Percentiles rank a stretch among this genome's conserved stretches.
Conservation (phyloP, 2,113 vertebrate genomes). For the Bothrops jararaca region DNA sequence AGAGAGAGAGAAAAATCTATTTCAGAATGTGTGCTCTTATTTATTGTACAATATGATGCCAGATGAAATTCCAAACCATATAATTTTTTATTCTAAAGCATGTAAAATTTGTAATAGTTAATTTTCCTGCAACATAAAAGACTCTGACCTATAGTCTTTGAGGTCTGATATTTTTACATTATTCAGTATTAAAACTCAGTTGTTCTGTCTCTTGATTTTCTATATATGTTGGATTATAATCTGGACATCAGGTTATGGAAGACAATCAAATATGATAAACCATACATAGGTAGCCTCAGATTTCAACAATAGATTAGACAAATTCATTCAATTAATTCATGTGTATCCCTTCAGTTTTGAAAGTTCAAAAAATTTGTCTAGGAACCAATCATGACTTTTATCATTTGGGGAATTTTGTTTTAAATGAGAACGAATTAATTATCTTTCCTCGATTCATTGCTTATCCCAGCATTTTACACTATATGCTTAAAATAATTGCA, state of each 20-base stretch:
- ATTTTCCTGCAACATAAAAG: not conserved
- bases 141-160: not conserved
- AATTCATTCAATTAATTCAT: not conserved
- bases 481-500: accelerated
- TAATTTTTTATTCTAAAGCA: not conserved
- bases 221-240: not conserved
- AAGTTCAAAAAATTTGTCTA: not conserved
- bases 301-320: not conserved
- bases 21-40: not conserved
- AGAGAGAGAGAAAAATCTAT: not conserved
- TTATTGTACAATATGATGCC: not conserved
- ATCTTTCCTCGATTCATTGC: not conserved
- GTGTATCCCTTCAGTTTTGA: not conserved
- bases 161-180: not conserved
- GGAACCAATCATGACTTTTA: not conserved
- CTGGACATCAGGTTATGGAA: not conserved
- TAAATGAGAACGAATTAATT: not conserved
- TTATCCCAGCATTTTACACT: not conserved
- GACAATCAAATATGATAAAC: not conserved
- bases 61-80: not conserved
- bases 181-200: not conserved
- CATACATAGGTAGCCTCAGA: not conserved
- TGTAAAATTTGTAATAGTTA: not conserved
- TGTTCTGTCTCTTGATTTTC: not conserved
- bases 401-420: not conserved